Evolutionary conservation across 2,797 vertebrate species (phyloP), one percentile per base, ranked within the genome.

Genomic region (Sphenodon punctatus): DNA sequence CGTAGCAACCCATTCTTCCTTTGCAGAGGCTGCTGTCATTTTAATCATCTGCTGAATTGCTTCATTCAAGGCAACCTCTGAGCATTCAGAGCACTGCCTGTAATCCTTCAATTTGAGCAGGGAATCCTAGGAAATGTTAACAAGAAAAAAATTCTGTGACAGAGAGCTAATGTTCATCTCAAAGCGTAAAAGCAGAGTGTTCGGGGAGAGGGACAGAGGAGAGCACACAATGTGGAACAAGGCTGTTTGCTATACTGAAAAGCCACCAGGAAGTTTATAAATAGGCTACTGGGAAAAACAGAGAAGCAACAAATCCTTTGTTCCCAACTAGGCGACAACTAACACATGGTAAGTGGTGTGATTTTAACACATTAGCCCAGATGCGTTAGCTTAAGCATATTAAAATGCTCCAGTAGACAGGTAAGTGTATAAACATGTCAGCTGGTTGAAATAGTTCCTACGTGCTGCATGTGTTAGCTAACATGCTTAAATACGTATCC

Each of bases 1-100:
- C 5, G 97, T 98, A 86, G 96, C 94, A 86, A 97, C 97, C 98
- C 98, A 99, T 90, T 98, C 98, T 81, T 99, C 98, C 92, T 98
- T 98, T 78, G 94, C 95, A 23, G 97, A 95, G 73, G 94, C 81
- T 36, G 94, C 91, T 13, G 96, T 92, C 17, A 92, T 75, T 13
- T 96, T 97, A 83, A 96, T 95, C 94, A 99, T 97, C 89, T 99
- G 98, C 95, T 98, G 98, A 88, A 99, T 92, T 20, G 98, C 97
- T 93, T 99, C 98, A 2, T 98, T 97, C 88, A 99, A 93, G 39
- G 98, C 96, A 89, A 99, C 95, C 41, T 99, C 98, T 0, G 98
- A 98, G 92, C 95, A 97, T 84, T 98, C 97, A 41, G 99, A 95
- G 92, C 99, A 99, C 83, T 98, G 97, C 85, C 86, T 95, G 89